Evolutionary conservation across 2,888 invertebrate species (phyloP).

Genomic region (Ennomos fuscantarius): DNA sequence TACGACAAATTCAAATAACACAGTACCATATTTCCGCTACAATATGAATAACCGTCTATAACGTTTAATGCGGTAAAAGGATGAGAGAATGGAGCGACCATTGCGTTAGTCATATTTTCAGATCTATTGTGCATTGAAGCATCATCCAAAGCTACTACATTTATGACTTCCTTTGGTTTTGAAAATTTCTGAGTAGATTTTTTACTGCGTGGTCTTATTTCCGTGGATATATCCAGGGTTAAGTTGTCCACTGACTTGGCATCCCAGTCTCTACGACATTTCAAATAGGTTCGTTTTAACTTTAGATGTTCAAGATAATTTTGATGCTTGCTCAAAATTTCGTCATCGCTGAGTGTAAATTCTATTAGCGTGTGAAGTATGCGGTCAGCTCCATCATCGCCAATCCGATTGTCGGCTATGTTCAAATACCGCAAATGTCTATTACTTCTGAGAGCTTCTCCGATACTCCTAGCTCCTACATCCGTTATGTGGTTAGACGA

Average conservation of each 20-base stretch:
- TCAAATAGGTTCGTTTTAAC: conserved; percentile 31
- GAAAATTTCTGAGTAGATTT: conserved; percentile 37
- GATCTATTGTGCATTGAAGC: conserved; percentile 44
- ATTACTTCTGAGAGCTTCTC: conserved; percentile 59
- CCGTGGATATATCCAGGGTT: too few species aligned
- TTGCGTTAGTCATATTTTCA: conserved; percentile 44
- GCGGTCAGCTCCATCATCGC: conserved; percentile 54
- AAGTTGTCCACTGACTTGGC: conserved; percentile 37
- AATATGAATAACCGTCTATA: conserved; percentile 42
- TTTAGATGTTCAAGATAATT: conserved; percentile 44
- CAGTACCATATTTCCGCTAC: conserved; percentile 58
- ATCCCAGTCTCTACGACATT: conserved; percentile 34
- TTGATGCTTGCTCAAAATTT: conserved; percentile 46
- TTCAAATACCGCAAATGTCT: conserved; percentile 67
- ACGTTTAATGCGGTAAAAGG: conserved; percentile 47
- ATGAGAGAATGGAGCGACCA: conserved; percentile 50
- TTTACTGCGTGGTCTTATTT: conserved; percentile 28
- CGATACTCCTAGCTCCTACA: conserved; percentile 56
- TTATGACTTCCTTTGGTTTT: conserved; percentile 35
- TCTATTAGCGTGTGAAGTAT: conserved; percentile 56
- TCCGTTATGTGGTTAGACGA: conserved; percentile 68
- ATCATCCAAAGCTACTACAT: conserved; percentile 15
- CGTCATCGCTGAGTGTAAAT: conserved; percentile 54
- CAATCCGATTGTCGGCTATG: conserved; percentile 61
- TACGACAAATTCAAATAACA: conserved; percentile 64